These are phyloP conservation scores for Paramuricea clavata DNA, from an alignment of 92 coral and sea anemone species.

Conservation along the genomic window DNA sequence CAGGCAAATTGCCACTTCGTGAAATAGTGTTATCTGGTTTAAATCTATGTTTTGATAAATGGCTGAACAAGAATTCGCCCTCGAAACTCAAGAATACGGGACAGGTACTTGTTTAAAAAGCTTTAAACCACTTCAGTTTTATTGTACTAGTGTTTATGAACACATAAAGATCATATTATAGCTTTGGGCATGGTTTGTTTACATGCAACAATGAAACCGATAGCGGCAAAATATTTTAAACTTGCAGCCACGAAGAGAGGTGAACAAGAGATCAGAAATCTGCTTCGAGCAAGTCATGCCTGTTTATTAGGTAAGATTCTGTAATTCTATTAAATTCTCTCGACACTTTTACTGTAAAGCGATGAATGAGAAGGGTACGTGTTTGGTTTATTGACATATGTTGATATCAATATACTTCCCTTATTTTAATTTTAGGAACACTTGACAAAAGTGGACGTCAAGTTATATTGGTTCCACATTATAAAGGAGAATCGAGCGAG, in stretches of 20 bases:
- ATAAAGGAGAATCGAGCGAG: constrained; percentile 59
- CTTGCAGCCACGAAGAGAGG: background rate
- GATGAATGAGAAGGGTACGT: background rate
- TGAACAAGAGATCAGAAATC: background rate
- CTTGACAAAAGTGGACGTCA: constrained; percentile 88
- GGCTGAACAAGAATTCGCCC: background rate
- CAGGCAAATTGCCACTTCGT: no score
- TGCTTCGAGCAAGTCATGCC: constrained; percentile 25
- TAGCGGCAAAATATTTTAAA: background rate
- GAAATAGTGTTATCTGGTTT: no score
- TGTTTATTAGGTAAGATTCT: constrained; percentile 18
- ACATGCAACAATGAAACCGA: background rate
- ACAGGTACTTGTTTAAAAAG: background rate
- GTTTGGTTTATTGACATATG: background rate
- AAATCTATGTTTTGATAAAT: background rate
- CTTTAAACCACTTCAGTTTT: constrained; percentile 9
- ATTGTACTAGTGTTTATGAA: background rate
- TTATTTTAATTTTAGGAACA: constrained; percentile 67
- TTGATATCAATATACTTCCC: background rate
- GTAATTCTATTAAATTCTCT: background rate
- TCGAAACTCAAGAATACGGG: background rate
- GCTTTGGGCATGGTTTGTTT: no score
- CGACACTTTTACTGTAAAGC: background rate
- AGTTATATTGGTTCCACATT: constrained; percentile 80
- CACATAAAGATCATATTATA: no score